phyloP scores from a whole-genome alignment of 2,797 vertebrate species.

The Acipenser ruthenus region DNA sequence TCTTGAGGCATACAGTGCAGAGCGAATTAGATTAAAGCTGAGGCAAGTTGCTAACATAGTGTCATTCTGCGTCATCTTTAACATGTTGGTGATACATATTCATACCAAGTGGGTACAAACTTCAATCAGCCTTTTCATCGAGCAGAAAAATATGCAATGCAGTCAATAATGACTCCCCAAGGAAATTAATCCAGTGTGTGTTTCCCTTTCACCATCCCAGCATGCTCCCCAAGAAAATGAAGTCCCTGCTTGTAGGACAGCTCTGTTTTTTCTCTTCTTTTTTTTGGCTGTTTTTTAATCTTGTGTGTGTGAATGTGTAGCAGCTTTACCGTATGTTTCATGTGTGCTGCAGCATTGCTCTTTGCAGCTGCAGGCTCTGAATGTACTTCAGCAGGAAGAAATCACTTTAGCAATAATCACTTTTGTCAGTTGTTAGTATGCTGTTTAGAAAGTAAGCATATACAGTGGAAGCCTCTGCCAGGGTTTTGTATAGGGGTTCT shows the following conservation, averaged over 20 bases:
- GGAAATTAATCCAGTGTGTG: slow-evolving; percentile 3
- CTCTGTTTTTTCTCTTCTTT: background rate
- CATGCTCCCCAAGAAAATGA: background rate
- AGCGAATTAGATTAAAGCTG: background rate
- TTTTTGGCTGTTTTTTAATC: background rate
- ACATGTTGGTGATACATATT: background rate
- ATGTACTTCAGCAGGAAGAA: too few species aligned
- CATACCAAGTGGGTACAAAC: slow-evolving; percentile 3
- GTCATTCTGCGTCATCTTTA: slow-evolving; percentile 1
- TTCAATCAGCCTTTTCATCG: slow-evolving; percentile 3
- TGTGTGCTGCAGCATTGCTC: background rate
- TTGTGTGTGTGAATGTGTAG: background rate
- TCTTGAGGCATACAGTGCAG: too few species aligned
- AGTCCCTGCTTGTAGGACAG: background rate
- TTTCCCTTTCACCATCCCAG: background rate
- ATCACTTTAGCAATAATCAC: too few species aligned
- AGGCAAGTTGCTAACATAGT: background rate
- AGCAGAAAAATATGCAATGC: slow-evolving; percentile 1
- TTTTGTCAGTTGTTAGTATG: too few species aligned
- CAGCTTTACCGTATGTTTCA: background rate
- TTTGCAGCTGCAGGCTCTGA: background rate
- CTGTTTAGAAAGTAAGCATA: too few species aligned
- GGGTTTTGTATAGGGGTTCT: too few species aligned
- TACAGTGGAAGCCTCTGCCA: too few species aligned
- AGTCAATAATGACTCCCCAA: slow-evolving; percentile 7